A percentile compares a stretch with the other conserved stretches of the same genome.
phyloP scores from a whole-genome alignment of 2,113 vertebrate genomes.

The Sapayoa aenigma region DNA sequence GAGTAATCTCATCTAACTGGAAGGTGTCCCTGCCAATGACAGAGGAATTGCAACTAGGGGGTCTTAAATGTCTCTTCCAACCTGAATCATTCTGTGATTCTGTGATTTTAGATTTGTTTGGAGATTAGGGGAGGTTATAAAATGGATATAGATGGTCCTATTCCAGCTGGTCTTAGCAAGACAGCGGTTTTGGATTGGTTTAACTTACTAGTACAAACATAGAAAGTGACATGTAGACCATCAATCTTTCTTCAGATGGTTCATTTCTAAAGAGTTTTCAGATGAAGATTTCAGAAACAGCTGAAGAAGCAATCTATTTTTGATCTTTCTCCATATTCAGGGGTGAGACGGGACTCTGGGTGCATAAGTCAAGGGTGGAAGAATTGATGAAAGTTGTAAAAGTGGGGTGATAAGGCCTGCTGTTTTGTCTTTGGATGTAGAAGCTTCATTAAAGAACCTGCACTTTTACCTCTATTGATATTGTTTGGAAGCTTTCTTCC shows the following conservation, averaged over 20 bases:
- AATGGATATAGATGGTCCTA: background rate
- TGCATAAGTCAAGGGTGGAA: too few relatives aligned
- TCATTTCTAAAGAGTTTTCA: background rate
- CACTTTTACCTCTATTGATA: too few relatives aligned
- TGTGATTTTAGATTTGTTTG: background rate
- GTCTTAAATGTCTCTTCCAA: background rate
- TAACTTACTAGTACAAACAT: background rate
- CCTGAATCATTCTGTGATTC: background rate
- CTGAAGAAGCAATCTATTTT: background rate
- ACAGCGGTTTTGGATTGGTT: background rate
- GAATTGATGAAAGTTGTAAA: too few relatives aligned
- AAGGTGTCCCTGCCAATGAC: background rate
- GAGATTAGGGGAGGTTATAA: background rate
- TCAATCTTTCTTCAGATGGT: background rate
- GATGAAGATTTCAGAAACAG: background rate
- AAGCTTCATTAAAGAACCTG: too few relatives aligned
- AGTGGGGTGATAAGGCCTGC: too few relatives aligned
- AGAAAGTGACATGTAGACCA: background rate
- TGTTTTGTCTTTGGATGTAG: too few relatives aligned
- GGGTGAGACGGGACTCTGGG: too few relatives aligned
- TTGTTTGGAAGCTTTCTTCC: too few relatives aligned
- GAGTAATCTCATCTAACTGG: background rate
- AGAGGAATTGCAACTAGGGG: background rate
- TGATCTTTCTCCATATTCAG: accelerated
- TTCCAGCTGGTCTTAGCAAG: background rate